A percentile compares a stretch with the other conserved stretches of the same genome.
These are phyloP conservation scores for Coreoperca whiteheadi DNA, from an alignment of 2,113 vertebrate species.

Conservation along the genomic window DNA sequence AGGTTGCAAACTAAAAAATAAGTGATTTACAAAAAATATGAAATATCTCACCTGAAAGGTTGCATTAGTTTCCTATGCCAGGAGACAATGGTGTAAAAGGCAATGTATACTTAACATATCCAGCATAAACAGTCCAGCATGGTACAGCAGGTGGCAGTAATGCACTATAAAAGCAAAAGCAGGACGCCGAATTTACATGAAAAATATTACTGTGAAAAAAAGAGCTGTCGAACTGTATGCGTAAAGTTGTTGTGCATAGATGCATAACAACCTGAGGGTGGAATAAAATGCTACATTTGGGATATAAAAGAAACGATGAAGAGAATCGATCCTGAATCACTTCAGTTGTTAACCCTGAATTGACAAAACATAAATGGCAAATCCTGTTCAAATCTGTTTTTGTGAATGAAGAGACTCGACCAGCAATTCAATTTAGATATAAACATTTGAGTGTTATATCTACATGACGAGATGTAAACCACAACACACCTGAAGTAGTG, in stretches of 20 bases:
- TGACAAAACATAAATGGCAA: neutral
- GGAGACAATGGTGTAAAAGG: neutral
- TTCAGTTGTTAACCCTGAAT: neutral
- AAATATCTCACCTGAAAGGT: neutral
- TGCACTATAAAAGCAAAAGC: neutral
- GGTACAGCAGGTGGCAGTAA: constrained; percentile 59
- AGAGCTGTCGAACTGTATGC: neutral
- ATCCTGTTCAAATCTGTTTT: neutral
- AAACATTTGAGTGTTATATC: neutral
- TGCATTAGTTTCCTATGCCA: neutral
- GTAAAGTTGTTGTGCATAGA: neutral
- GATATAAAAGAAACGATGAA: neutral
- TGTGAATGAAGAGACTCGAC: neutral
- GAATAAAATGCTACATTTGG: neutral
- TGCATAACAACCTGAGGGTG: neutral
- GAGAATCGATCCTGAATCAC: neutral
- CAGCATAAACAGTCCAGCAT: neutral
- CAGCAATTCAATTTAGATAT: neutral
- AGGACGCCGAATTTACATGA: neutral
- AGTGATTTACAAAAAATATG: neutral
- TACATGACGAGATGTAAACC: neutral
- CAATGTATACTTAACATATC: neutral
- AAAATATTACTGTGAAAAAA: neutral
- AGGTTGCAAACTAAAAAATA: neutral
- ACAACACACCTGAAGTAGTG: neutral